Conservation (phyloP, 2,888 invertebrate species). For the Oasisia sp. region DNA sequence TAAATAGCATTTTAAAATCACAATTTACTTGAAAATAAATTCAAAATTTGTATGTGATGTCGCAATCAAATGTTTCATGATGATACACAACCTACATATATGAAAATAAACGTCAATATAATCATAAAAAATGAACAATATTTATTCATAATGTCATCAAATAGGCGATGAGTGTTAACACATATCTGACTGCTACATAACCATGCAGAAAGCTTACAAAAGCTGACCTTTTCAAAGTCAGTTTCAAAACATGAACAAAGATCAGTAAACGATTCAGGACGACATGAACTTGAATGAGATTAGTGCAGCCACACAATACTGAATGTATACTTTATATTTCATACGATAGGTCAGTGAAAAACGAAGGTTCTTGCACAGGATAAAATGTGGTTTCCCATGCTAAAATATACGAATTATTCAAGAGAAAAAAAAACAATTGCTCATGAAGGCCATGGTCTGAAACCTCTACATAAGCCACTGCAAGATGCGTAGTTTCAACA, state of each 20-base stretch:
- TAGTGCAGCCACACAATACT: background rate
- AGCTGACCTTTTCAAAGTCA: background rate
- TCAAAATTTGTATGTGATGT: background rate
- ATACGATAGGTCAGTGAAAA: background rate
- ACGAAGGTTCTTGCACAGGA: too few species aligned
- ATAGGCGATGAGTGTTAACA: background rate
- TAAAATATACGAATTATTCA: too few species aligned
- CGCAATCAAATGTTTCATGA: background rate
- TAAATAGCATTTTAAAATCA: conserved; percentile 3
- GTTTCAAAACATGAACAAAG: background rate
- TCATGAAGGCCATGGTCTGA: too few species aligned
- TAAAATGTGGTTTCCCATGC: too few species aligned
- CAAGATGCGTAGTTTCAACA: background rate
- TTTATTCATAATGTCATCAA: background rate
- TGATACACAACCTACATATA: background rate
- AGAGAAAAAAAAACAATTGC: too few species aligned
- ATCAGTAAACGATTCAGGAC: background rate
- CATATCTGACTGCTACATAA: background rate
- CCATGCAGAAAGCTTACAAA: background rate
- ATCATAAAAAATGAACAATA: background rate
- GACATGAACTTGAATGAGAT: background rate
- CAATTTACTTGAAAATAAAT: conserved; percentile 1
- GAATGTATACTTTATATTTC: background rate
- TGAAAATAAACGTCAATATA: background rate
- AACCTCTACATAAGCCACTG: too few species aligned